Evolutionary conservation across 2,888 invertebrate genomes (phyloP), one percentile per base, ranked within the genome.

Genomic region (Ophonus ardosiacus): DNA sequence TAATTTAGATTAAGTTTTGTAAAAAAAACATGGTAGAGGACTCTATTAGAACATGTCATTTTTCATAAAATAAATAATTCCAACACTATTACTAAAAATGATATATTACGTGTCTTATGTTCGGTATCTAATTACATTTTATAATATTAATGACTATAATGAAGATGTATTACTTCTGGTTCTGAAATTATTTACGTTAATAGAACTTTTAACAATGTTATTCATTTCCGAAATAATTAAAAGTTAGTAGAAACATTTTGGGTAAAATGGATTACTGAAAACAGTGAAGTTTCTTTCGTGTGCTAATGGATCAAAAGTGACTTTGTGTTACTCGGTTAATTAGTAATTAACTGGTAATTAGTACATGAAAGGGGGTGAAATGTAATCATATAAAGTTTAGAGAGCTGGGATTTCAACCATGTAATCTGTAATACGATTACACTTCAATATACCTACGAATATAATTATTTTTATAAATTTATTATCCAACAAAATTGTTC

Each of bases 321-420:
- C 43, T 51, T 51, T 51, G 43, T 51, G 43, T 51, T 51, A 13
- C 10, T 51, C 43, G 43, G 43, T 51, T 51, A 51, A 65, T 21
- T 65, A 65, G 13, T 51, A 78, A 78, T 78, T 78, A 78, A 15
- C 56, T 78, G 13, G 21, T 78, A 78, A 78, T 78, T 56, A 78
- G 57, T 57, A 78, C 59, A 59, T 57, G 31, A 78, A 78, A 56
- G 76, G 5, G 57, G 21, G 56, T 57, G 21, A 4, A 78, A 78
- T 43, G 17, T 51, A 51, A 57, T 78, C 18, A 57, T 13, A 40
- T 38, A 13, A 40, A 6, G 10, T 10, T 51, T 31, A 31, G 31
- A 1, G 31, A 6, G 31, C 31, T 31, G 31, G 31, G 31, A 31
- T 31, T 31, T 31, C 31, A 31, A 31, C 31, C 31, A 3, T 31